phyloP scores from a whole-genome alignment of 2,797 vertebrate species.

The Merluccius polli region DNA sequence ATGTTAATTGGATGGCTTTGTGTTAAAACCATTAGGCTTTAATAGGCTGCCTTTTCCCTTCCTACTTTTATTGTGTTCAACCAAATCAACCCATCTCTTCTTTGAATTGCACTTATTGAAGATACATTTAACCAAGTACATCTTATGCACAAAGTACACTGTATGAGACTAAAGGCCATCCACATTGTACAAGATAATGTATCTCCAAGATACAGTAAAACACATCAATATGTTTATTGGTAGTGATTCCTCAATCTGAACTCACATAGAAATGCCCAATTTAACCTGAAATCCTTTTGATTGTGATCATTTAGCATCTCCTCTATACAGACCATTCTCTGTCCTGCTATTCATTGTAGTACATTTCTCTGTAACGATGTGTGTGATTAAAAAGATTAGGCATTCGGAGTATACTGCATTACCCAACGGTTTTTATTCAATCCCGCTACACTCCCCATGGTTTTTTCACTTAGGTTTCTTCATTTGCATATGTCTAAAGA shows the following conservation, averaged over 20 bases:
- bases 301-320: no score
- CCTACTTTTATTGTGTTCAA: slow-evolving; percentile 72
- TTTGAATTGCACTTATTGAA: slow-evolving; percentile 70
- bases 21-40: slow-evolving; percentile 74
- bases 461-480: slow-evolving; percentile 41
- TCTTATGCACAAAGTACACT: slow-evolving; percentile 40
- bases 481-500: slow-evolving; percentile 68
- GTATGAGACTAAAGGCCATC: neutral
- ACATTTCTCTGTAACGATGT: neutral
- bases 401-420: neutral
- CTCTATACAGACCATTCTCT: neutral
- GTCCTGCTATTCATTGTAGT: neutral
- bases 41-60: slow-evolving; percentile 72
- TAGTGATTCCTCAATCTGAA: no score
- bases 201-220: no score
- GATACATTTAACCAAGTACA: slow-evolving; percentile 63
- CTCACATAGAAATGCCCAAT: no score
- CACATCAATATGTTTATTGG: no score
- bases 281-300: no score
- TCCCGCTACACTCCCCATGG: slow-evolving; percentile 16
- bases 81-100: slow-evolving; percentile 69
- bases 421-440: neutral
- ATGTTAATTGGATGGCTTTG: slow-evolving; percentile 72
- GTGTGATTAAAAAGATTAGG: slow-evolving; percentile 21
- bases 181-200: no score